Evolutionary conservation across 2,888 invertebrate genomes (phyloP), one percentile per base, ranked within the genome.

Genomic region (Tanaodytes sp.): DNA sequence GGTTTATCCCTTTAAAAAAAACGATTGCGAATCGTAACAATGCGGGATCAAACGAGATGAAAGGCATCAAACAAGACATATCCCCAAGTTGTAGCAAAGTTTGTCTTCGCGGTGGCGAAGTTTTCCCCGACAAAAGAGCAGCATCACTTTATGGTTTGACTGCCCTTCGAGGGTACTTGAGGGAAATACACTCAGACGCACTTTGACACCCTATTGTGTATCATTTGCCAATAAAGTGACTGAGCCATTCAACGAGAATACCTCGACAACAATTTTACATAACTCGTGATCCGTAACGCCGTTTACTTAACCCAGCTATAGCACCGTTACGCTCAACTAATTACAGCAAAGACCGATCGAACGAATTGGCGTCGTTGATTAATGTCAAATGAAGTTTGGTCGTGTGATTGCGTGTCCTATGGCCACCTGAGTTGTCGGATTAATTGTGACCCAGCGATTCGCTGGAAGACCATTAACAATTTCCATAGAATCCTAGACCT

Each of bases 91-190:
- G 31, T 45, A 51, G 45, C 68, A 57, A 68, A 72, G 65, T 72
- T 72, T 68, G 48, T 37, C 31, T 23, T 62, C 46, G 36, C 48
- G 55, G 65, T 61, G 59, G 67, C 67, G 45, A 71, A 71, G 63
- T 71, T 71, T 71, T 64, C 54, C 59, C 42, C 9, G 42, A 59
- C 52, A 51, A 67, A 73, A 68, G 71, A 73, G 65, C 48, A 36
- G 48, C 67, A 58, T 67, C 66, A 67, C 73, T 83, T 83, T 83
- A 84, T 84, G 80, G 83, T 82, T 83, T 83, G 70, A 83, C 82
- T 82, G 79, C 79, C 78, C 80, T 82, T 76, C 73, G 76, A 84
- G 83, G 81, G 83, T 77, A 84, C 84, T 84, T 84, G 81, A 84
- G 84, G 84, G 84, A 84, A 84, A 83, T 84, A 80, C 80, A 71